These are phyloP conservation scores for Rhagium mordax DNA, from an alignment of 2,888 invertebrate genomes.

Conservation along the genomic window DNA sequence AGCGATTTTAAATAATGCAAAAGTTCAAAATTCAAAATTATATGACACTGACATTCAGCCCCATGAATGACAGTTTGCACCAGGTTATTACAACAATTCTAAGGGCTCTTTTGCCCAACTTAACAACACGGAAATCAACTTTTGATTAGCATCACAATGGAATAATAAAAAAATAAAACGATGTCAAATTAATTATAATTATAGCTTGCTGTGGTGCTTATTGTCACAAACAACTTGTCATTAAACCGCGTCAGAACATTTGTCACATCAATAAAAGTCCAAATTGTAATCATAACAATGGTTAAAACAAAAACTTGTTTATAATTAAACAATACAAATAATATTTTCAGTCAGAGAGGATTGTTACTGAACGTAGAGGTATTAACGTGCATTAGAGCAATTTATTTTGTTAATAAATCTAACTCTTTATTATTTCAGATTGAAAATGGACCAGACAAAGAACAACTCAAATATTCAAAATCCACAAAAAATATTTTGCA, in stretches of 20 bases:
- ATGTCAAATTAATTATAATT: too few relatives aligned
- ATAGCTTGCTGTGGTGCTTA: neutral
- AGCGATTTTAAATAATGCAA: too few relatives aligned
- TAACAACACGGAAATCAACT: too few relatives aligned
- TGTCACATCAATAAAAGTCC: neutral
- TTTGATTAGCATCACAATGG: too few relatives aligned
- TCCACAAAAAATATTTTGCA: constrained; percentile 46
- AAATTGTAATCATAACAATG: constrained; percentile 26
- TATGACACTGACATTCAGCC: too few relatives aligned
- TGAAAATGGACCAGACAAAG: constrained; percentile 50
- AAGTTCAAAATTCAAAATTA: too few relatives aligned
- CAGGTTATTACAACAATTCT: too few relatives aligned
- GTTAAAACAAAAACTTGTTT: constrained; percentile 29
- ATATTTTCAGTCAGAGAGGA: neutral
- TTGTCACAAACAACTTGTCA: constrained; percentile 7
- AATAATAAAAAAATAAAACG: too few relatives aligned
- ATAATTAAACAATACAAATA: constrained; percentile 21
- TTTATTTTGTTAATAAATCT: neutral
- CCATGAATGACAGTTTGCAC: too few relatives aligned
- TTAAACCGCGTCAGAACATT: neutral
- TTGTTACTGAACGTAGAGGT: constrained; percentile 22
- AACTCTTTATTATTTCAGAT: constrained; percentile 19
- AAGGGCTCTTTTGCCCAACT: too few relatives aligned
- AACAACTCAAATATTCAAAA: constrained; percentile 39
- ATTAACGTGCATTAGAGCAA: neutral